A percentile compares a stretch with the other conserved stretches of the same genome.
Evolutionary conservation across 2,888 invertebrate species (phyloP).

Genomic region (Caenorhabditis zanzibari): DNA sequence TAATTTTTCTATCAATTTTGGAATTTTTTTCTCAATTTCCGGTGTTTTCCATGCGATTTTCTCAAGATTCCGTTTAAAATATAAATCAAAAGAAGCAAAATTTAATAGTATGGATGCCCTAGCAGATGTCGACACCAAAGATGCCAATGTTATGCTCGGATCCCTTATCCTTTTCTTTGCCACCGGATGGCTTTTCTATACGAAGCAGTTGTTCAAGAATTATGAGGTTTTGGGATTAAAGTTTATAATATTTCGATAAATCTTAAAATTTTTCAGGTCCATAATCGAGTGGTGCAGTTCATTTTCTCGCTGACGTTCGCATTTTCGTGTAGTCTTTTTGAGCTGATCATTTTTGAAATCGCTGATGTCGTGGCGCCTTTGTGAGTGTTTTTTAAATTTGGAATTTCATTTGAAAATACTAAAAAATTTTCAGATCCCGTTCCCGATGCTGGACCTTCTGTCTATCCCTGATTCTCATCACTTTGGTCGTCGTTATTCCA

Average conservation of each 20-base stretch:
- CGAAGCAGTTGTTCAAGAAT: constrained; percentile 88
- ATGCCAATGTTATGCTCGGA: constrained; percentile 63
- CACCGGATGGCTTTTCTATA: constrained; percentile 98
- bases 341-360: constrained; percentile 99
- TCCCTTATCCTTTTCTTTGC: constrained; percentile 89
- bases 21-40: background rate
- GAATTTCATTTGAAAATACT: background rate
- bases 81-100: too few relatives aligned
- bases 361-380: constrained; percentile 93
- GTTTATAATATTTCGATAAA: background rate
- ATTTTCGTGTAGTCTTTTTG: constrained; percentile 98
- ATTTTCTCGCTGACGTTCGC: constrained; percentile 97
- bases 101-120: constrained; percentile 46
- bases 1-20: too few relatives aligned
- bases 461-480: constrained; percentile 92
- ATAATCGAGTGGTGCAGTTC: constrained; percentile 89
- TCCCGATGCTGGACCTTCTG: constrained; percentile 97
- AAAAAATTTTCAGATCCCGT: constrained; percentile 88
- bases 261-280: constrained; percentile 85
- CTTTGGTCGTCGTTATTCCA: constrained; percentile 96
- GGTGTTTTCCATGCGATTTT: background rate
- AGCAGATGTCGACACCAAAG: constrained; percentile 58
- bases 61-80: too few relatives aligned
- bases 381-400: constrained; percentile 84
- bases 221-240: constrained; percentile 68